A percentile compares a stretch with the other conserved stretches of the same genome.
phyloP scores from a whole-genome alignment of 2,888 invertebrate genomes.

The Drosophila kuntzei region DNA sequence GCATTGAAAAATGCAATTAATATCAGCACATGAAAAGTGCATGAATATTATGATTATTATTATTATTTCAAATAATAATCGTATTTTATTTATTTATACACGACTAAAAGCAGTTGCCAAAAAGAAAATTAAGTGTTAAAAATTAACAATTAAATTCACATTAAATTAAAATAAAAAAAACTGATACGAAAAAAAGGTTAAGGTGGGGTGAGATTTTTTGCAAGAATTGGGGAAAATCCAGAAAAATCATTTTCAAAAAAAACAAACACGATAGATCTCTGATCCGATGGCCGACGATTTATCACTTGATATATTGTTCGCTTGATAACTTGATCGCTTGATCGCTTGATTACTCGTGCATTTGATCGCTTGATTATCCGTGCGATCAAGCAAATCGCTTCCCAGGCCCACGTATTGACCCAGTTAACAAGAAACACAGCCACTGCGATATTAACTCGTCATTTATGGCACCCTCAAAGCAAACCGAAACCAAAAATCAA shows the following conservation, averaged over 20 bases:
- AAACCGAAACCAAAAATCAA: constrained; percentile 43
- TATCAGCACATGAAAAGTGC: constrained; percentile 37
- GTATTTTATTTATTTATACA: too few relatives aligned
- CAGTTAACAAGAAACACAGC: constrained; percentile 50
- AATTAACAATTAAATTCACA: too few relatives aligned
- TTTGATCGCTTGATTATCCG: constrained; percentile 35
- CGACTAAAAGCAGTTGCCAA: too few relatives aligned
- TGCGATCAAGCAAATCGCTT: constrained; percentile 32
- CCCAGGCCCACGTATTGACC: constrained; percentile 67
- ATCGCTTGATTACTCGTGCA: constrained; percentile 22
- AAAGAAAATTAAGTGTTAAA: too few relatives aligned
- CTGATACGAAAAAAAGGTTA: too few relatives aligned
- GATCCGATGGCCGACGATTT: too few relatives aligned
- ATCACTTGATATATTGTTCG: constrained; percentile 19
- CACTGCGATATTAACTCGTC: constrained; percentile 48
- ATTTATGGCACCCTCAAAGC: constrained; percentile 53
- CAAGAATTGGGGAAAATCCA: too few relatives aligned
- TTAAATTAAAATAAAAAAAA: too few relatives aligned
- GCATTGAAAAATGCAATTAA: constrained; percentile 72
- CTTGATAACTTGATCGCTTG: constrained; percentile 29
- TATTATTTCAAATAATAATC: too few relatives aligned
- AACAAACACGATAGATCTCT: too few relatives aligned
- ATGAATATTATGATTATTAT: constrained; percentile 24
- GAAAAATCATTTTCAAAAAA: too few relatives aligned
- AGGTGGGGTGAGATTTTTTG: too few relatives aligned